Percentiles rank a stretch among this genome's conserved stretches.
Conservation (phyloP, 23 tunicate species). For the Styela clava region DNA sequence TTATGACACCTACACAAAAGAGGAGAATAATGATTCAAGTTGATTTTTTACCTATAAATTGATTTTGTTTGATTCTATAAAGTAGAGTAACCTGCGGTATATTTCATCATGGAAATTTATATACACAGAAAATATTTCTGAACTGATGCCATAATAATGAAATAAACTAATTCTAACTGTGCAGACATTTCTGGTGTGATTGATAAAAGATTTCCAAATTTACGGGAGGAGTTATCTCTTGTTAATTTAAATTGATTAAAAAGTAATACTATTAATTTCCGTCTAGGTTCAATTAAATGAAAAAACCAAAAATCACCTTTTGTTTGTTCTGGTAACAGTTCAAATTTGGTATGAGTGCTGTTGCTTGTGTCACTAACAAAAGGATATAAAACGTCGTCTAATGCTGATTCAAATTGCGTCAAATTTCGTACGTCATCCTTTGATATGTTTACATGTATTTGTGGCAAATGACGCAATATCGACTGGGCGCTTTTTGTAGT, state of each 20-base stretch:
- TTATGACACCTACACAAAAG: slow-evolving; percentile 39
- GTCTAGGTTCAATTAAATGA: no score
- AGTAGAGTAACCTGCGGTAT: neutral
- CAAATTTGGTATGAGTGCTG: neutral
- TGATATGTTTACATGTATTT: neutral
- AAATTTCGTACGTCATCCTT: neutral
- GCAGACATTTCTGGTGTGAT: no score
- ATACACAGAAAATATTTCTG: no score
- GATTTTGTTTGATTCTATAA: neutral
- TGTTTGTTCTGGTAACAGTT: slow-evolving; percentile 4
- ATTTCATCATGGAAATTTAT: neutral
- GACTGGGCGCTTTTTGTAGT: neutral
- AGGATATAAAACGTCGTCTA: neutral
- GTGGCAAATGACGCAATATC: neutral
- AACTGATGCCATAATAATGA: no score
- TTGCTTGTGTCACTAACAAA: neutral
- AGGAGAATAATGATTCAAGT: neutral
- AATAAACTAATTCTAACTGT: no score
- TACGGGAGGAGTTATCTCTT: no score
- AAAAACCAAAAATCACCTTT: no score
- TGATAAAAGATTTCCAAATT: no score
- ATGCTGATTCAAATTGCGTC: neutral
- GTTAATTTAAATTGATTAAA: no score
- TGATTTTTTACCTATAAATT: neutral
- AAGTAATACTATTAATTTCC: no score